A percentile compares a stretch with the other conserved stretches of the same genome.
These are phyloP conservation scores for Volucella inflata DNA, from an alignment of 2,888 invertebrate species.

Conservation along the genomic window DNA sequence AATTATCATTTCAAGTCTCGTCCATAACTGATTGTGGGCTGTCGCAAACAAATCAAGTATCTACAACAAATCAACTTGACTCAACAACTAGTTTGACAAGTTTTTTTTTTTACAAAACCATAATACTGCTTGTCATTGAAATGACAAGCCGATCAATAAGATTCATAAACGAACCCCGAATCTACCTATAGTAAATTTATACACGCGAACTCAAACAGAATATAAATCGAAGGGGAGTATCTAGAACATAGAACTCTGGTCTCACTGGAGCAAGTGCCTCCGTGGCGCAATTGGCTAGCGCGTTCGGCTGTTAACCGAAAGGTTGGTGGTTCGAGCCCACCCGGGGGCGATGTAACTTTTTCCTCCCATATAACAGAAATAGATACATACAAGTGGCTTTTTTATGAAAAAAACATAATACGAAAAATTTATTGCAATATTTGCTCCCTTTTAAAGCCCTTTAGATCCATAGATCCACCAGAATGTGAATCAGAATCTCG, in stretches of 20 bases:
- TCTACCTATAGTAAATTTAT: too few species aligned
- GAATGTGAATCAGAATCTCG: too few species aligned
- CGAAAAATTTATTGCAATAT: too few species aligned
- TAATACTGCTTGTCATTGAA: slow-evolving; percentile 2
- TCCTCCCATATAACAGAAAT: too few species aligned
- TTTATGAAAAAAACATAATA: too few species aligned
- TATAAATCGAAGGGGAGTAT: too few species aligned
- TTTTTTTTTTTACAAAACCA: neutral
- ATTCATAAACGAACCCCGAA: neutral
- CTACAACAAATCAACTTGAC: neutral
- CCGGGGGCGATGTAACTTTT: slow-evolving; percentile 86
- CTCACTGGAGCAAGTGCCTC: slow-evolving; percentile 78
- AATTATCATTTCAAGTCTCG: slow-evolving; percentile 2
- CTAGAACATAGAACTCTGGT: too few species aligned
- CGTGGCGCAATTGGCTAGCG: slow-evolving; percentile 98
- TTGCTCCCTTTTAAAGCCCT: too few species aligned
- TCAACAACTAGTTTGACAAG: neutral
- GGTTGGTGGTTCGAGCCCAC: slow-evolving; percentile 99
- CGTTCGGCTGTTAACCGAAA: slow-evolving; percentile 99
- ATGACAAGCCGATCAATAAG: neutral
- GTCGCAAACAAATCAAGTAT: neutral
- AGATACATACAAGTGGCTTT: too few species aligned
- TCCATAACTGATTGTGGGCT: neutral
- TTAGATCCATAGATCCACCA: too few species aligned
- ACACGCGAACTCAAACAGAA: too few species aligned